Percentiles rank a stretch among this genome's conserved stretches.
Conservation (phyloP, 2,113 vertebrate species). For the Chlamydotis undulata region DNA sequence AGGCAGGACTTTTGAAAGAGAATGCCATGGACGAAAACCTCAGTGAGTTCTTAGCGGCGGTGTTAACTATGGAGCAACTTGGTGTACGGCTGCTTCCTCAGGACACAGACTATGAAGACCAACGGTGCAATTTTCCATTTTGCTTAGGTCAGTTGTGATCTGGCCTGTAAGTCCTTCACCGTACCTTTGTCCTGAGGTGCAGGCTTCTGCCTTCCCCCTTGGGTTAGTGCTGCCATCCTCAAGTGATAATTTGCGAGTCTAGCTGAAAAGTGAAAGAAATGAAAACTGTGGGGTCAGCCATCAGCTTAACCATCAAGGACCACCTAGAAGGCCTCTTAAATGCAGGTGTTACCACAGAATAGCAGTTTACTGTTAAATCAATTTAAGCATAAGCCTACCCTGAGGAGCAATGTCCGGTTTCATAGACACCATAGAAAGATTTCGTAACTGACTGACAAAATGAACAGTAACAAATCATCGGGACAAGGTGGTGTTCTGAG, state of each 20-base stretch:
- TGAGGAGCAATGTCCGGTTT: not conserved
- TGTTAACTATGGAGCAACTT: not conserved
- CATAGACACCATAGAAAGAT: not conserved
- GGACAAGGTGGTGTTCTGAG: not conserved
- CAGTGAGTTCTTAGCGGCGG: not conserved
- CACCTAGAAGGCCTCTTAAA: not conserved
- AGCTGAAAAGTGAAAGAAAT: not conserved
- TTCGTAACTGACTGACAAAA: not conserved
- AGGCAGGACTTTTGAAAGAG: not conserved
- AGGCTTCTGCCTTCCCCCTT: not conserved
- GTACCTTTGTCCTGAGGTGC: not conserved
- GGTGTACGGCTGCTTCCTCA: not conserved
- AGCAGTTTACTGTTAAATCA: not conserved
- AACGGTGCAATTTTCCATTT: not conserved
- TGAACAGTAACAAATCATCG: not conserved
- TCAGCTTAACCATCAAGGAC: not conserved
- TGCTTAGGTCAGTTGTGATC: not conserved
- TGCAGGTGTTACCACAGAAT: not conserved
- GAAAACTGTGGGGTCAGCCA: not conserved
- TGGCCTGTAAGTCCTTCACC: not conserved
- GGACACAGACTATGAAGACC: not conserved
- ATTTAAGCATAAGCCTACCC: not conserved
- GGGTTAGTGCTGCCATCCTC: not conserved
- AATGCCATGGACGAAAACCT: not conserved
- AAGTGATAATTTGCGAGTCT: not conserved